Percentiles rank a stretch among this genome's conserved stretches.
These are phyloP conservation scores for Nothura maculosa DNA, from an alignment of 2,797 vertebrate species.

Conservation along the genomic window DNA sequence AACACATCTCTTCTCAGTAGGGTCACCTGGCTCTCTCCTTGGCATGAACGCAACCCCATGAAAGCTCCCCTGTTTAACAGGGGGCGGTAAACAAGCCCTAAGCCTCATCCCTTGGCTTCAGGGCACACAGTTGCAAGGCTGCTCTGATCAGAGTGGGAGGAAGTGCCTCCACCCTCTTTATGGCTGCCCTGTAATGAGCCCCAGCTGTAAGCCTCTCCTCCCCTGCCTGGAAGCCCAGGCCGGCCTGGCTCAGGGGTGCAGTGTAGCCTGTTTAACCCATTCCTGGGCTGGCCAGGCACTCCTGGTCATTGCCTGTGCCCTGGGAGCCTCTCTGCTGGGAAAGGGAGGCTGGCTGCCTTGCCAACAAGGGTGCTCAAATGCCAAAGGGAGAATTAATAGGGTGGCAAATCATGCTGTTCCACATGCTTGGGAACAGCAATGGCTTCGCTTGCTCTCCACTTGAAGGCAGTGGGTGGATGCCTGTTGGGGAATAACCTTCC, in stretches of 20 bases:
- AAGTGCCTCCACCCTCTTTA: slow-evolving; percentile 60
- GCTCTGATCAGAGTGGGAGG: slow-evolving; percentile 68
- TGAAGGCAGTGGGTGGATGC: rapidly evolving
- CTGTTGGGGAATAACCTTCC: not conserved
- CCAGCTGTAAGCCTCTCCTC: slow-evolving; percentile 68
- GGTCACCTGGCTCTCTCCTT: not conserved
- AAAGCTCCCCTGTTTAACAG: slow-evolving; percentile 1
- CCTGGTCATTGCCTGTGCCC: not conserved
- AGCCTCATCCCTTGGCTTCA: slow-evolving; percentile 60
- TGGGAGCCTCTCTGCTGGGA: not conserved
- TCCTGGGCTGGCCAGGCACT: not conserved
- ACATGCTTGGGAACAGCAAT: rapidly evolving
- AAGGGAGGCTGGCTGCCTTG: not conserved
- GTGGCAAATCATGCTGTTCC: rapidly evolving
- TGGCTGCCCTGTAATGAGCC: slow-evolving; percentile 57
- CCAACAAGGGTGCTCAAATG: not conserved
- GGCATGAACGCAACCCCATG: not conserved
- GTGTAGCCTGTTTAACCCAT: slow-evolving; percentile 27
- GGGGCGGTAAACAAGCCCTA: slow-evolving; percentile 50
- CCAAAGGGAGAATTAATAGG: not conserved
- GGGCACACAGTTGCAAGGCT: slow-evolving; percentile 55
- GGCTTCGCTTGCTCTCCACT: rapidly evolving
- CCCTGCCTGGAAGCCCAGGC: slow-evolving; percentile 49
- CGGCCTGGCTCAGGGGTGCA: not conserved
- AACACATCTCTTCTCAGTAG: not conserved